These are phyloP conservation scores for Palythoa grandis DNA, from an alignment of 92 coral and sea anemone genomes.

Conservation along the genomic window DNA sequence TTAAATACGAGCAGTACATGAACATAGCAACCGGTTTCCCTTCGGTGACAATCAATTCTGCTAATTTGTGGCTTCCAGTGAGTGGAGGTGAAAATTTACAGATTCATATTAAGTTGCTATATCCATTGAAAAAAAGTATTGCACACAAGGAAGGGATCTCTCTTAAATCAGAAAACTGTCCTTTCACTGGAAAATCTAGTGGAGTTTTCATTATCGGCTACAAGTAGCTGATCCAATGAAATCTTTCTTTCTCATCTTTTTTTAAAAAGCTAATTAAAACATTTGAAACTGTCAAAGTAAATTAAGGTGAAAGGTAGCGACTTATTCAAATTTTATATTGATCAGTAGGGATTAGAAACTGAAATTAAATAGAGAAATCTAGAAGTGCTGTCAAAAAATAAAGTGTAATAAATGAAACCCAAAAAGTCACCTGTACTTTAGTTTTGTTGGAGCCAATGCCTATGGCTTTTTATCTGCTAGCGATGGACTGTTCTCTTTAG, in stretches of 20 bases:
- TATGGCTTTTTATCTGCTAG: too few species aligned
- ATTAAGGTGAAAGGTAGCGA: too few species aligned
- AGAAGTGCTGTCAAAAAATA: too few species aligned
- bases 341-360: too few species aligned
- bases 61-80: slow-evolving; percentile 20
- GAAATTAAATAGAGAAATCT: too few species aligned
- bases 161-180: neutral
- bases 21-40: slow-evolving; percentile 36
- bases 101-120: slow-evolving; percentile 9
- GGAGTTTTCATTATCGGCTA: slow-evolving; percentile 25
- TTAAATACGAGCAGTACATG: slow-evolving; percentile 27
- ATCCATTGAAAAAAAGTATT: neutral
- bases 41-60: slow-evolving; percentile 23
- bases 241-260: neutral
- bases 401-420: too few species aligned
- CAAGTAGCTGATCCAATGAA: neutral
- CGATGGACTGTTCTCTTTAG: too few species aligned
- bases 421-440: too few species aligned
- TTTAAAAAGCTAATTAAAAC: neutral
- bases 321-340: too few species aligned
- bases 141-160: slow-evolving; percentile 1
- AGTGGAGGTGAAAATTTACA: neutral
- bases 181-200: slow-evolving; percentile 29
- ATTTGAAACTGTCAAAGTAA: neutral
- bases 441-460: too few species aligned